Conservation (phyloP, 1,140 invertebrate genomes). For the Pseudomyrmex concolor region DNA sequence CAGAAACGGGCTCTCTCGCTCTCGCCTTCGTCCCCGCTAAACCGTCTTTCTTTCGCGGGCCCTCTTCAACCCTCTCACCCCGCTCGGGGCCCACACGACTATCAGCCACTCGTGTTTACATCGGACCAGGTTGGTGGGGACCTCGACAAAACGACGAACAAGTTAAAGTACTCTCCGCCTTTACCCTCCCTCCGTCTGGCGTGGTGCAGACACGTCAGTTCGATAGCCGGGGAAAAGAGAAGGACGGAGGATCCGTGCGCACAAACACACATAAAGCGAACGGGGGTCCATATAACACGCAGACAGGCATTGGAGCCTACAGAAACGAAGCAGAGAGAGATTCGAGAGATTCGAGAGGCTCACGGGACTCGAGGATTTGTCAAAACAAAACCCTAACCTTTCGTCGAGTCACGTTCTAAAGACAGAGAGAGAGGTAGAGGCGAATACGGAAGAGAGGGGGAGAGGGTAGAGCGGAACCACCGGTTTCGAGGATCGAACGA, state of each 20-base stretch:
- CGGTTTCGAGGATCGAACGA: not conserved
- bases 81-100: slow-evolving; percentile 74
- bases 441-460: slow-evolving; percentile 9
- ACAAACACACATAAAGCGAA: slow-evolving; percentile 41
- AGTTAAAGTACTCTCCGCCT: slow-evolving; percentile 61
- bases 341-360: slow-evolving; percentile 47
- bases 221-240: slow-evolving; percentile 4
- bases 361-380: slow-evolving; percentile 76
- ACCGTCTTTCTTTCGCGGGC: slow-evolving; percentile 55
- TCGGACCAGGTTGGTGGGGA: slow-evolving; percentile 69
- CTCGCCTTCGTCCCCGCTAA: slow-evolving; percentile 36
- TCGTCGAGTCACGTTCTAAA: slow-evolving; percentile 78
- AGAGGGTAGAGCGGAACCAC: not conserved
- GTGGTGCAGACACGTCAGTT: slow-evolving; percentile 41
- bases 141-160: slow-evolving; percentile 71
- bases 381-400: slow-evolving; percentile 80
- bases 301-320: slow-evolving; percentile 36
- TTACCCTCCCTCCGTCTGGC: slow-evolving; percentile 2
- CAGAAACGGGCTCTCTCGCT: slow-evolving; percentile 49
- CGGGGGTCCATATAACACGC: slow-evolving; percentile 13
- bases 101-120: slow-evolving; percentile 83
- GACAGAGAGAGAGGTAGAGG: slow-evolving; percentile 45
- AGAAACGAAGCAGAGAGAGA: slow-evolving; percentile 66
- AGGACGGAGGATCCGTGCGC: slow-evolving; percentile 17
- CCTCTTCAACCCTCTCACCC: slow-evolving; percentile 49